Evolutionary conservation across 2,797 vertebrate genomes (phyloP).

Genomic region (Halcyon chelicuti): DNA sequence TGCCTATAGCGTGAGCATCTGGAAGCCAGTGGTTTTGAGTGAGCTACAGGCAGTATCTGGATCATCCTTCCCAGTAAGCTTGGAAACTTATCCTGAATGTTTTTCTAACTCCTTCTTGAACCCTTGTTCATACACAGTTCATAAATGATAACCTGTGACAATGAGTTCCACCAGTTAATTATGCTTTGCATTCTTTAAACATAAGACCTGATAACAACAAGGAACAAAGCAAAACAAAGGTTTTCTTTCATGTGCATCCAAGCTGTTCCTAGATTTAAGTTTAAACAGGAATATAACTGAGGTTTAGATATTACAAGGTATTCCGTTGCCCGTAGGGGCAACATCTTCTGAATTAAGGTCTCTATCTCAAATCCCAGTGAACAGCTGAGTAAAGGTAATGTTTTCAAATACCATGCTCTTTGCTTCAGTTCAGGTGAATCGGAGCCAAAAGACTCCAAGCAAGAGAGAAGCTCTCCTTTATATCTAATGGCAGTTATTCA

Average conservation of each 20-base stretch:
- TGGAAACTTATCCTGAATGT: background rate
- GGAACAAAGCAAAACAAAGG: background rate
- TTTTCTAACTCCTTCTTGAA: background rate
- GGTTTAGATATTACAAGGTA: background rate
- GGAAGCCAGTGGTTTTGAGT: background rate
- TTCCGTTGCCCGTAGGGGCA: background rate
- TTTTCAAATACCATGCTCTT: too few relatives aligned
- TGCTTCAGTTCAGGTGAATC: background rate
- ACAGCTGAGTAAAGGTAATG: too few relatives aligned
- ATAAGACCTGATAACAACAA: background rate
- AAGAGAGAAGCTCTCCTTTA: background rate
- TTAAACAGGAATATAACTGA: background rate
- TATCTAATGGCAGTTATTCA: background rate
- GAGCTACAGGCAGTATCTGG: background rate
- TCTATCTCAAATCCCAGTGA: too few relatives aligned
- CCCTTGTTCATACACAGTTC: background rate
- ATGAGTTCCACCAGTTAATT: background rate
- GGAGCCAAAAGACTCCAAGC: background rate
- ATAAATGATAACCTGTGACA: background rate
- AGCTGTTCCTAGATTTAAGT: background rate
- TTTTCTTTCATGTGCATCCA: background rate
- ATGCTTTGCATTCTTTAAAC: background rate
- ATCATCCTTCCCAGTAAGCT: background rate
- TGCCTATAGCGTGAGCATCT: background rate
- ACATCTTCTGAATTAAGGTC: too few relatives aligned